These are phyloP conservation scores for Halcyon malimbica DNA, from an alignment of 2,113 vertebrate genomes.

Conservation along the genomic window DNA sequence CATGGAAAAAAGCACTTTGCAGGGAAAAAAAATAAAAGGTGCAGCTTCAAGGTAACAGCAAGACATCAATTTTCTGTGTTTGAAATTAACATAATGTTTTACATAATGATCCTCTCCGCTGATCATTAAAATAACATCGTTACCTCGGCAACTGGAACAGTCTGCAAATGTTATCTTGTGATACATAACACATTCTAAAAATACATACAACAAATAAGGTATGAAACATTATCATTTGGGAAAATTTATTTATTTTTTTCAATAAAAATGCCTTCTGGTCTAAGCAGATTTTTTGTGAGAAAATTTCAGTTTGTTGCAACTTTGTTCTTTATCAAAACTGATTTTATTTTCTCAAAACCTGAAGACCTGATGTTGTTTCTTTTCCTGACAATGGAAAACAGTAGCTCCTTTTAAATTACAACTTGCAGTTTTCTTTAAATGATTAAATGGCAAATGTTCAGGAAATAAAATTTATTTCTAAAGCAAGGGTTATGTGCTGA, in stretches of 20 bases:
- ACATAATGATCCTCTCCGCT: constrained; percentile 47
- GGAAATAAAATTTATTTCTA: neutral
- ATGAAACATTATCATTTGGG: neutral
- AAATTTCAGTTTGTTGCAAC: neutral
- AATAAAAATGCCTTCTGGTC: constrained; percentile 12
- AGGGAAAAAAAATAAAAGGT: neutral
- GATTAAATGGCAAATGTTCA: neutral
- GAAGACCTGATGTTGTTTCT: neutral
- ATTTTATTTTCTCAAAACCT: neutral
- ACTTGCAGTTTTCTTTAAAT: neutral
- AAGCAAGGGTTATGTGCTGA: neutral
- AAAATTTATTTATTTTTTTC: neutral
- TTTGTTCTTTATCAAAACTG: neutral
- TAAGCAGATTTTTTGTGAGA: neutral
- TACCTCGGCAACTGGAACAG: constrained; percentile 69
- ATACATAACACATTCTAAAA: constrained; percentile 60
- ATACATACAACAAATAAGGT: constrained; percentile 48
- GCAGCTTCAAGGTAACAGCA: constrained; percentile 55
- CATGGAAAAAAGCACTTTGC: neutral
- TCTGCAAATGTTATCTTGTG: constrained; percentile 44
- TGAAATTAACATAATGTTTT: constrained; percentile 65
- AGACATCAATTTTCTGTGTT: constrained; percentile 53
- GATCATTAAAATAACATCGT: constrained; percentile 69
- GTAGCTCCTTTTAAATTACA: neutral
- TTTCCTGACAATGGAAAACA: neutral